A percentile compares a stretch with the other conserved stretches of the same genome.
Conservation (phyloP, 2,888 invertebrate species). For the Dione vanillae region DNA sequence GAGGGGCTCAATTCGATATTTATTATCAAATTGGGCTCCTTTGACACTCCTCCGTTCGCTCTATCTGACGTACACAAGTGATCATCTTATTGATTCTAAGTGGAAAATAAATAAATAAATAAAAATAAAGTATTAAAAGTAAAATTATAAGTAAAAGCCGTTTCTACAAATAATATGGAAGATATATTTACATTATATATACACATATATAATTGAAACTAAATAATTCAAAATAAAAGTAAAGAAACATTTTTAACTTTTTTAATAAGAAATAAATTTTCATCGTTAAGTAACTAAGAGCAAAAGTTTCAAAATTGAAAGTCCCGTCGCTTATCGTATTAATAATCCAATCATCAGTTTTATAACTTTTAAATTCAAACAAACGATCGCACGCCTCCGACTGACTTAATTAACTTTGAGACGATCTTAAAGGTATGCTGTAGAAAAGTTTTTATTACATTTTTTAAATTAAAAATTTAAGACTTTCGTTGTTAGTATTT, state of each 20-base stretch:
- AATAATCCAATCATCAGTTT: conserved; percentile 38
- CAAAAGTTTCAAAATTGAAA: conserved; percentile 21
- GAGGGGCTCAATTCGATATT: no score
- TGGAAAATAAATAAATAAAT: no score
- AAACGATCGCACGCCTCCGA: conserved; percentile 39
- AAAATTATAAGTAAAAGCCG: no score
- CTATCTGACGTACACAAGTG: no score
- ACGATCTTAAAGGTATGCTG: conserved; percentile 44
- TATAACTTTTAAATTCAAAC: conserved; percentile 48
- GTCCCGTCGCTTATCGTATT: conserved; percentile 28
- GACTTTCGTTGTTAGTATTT: background rate
- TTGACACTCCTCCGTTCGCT: no score
- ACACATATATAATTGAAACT: no score
- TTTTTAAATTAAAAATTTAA: conserved; percentile 20
- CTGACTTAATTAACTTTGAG: conserved; percentile 51
- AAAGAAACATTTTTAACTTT: background rate
- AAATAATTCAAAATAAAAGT: background rate
- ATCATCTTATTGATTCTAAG: no score
- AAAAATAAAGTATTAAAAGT: no score
- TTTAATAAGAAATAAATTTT: background rate
- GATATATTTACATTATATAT: no score
- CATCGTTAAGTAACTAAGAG: conserved; percentile 4
- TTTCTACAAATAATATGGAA: no score
- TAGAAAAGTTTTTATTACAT: conserved; percentile 46
- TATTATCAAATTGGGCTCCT: no score